phyloP scores from a whole-genome alignment of 2,113 vertebrate species.

The Rhinichthys klamathensis region DNA sequence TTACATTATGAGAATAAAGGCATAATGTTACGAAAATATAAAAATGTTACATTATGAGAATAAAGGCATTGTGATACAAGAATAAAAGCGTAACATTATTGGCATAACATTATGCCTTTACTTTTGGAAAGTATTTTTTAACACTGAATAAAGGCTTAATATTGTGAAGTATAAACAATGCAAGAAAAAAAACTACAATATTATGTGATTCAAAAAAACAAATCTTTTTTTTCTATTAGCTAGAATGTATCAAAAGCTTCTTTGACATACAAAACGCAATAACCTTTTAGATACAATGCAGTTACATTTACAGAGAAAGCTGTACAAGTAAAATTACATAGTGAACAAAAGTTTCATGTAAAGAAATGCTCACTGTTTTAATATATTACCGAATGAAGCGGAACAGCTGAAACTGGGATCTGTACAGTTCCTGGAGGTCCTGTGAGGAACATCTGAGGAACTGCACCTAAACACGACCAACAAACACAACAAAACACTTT shows the following conservation, averaged over 20 bases:
- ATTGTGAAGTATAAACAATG: not conserved
- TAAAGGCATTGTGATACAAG: not conserved
- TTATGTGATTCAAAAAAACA: not conserved
- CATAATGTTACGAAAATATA: not conserved
- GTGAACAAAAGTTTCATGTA: no score
- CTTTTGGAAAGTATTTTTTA: not conserved
- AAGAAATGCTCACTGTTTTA: no score
- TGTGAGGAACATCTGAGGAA: conserved; percentile 92
- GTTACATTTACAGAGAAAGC: not conserved
- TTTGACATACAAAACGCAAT: not conserved
- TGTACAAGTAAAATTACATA: not conserved
- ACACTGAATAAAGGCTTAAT: not conserved
- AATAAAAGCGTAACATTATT: not conserved
- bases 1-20: not conserved
- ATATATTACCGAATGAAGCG: conserved; percentile 86
- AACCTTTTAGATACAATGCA: not conserved
- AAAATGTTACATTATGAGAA: not conserved
- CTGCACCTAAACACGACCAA: conserved; percentile 73
- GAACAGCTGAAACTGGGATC: conserved; percentile 93
- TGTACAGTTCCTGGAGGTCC: conserved; percentile 88
- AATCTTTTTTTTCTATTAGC: not conserved
- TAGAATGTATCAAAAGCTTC: not conserved
- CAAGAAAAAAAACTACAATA: not conserved
- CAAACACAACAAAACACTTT: not conserved
- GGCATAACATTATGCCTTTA: not conserved